phyloP scores from a whole-genome alignment of 2,797 vertebrate species.

The Psittacula derbiana region DNA sequence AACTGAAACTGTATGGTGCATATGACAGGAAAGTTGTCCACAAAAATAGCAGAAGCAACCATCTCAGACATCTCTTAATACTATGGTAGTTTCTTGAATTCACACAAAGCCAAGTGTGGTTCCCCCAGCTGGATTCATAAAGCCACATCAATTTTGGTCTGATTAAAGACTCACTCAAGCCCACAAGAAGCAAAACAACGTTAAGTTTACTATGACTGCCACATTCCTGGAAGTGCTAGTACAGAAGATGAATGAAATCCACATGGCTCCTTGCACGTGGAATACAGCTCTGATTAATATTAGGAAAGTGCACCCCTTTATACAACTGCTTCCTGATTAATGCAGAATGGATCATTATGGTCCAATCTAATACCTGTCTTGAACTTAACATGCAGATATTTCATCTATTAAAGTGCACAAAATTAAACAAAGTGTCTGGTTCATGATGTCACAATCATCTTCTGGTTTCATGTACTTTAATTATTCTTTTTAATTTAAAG shows the following conservation, averaged over 20 bases:
- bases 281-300: not conserved
- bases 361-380: not conserved
- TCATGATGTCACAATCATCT: not conserved
- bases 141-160: constrained; percentile 63
- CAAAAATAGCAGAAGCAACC: constrained; percentile 33
- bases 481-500: not conserved
- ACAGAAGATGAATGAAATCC: constrained; percentile 58
- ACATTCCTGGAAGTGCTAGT: constrained; percentile 21
- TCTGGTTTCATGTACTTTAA: not conserved
- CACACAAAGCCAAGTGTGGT: constrained; percentile 17
- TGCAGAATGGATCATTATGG: not conserved
- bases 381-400: not conserved
- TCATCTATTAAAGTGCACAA: not conserved
- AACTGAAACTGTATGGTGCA: not conserved
- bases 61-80: not conserved
- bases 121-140: constrained; percentile 43
- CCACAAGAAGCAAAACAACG: constrained; percentile 62
- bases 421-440: not conserved
- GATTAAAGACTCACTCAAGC: constrained; percentile 67
- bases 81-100: constrained; percentile 1
- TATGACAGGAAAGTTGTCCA: constrained; percentile 36
- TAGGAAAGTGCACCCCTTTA: not conserved
- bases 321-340: not conserved
- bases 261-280: constrained; percentile 23
- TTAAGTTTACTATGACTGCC: constrained; percentile 42